phyloP scores from a whole-genome alignment of 2,888 invertebrate species.

The Opisthograptis luteolata region DNA sequence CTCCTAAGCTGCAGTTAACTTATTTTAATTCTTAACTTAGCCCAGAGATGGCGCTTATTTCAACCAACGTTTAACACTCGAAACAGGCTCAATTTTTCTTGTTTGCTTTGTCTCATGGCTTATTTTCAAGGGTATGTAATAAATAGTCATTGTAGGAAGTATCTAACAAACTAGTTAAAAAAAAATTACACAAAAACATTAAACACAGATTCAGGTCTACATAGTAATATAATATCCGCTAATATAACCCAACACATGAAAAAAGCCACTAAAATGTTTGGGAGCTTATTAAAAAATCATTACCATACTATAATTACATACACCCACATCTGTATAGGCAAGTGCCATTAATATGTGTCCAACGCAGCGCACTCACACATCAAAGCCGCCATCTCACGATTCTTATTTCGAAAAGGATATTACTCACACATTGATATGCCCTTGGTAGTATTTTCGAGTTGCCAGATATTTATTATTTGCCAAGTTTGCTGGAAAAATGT shows the following conservation, averaged over 20 bases:
- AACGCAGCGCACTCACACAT: conserved; percentile 57
- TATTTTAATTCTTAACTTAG: conserved; percentile 7
- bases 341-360: conserved; percentile 78
- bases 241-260: conserved; percentile 37
- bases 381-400: conserved; percentile 41
- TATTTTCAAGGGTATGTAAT: no score
- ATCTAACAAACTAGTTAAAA: no score
- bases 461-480: conserved; percentile 44
- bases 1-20: no score
- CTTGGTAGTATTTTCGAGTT: conserved; percentile 51
- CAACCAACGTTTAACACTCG: no score
- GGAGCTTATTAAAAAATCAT: conserved; percentile 80
- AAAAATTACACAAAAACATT: no score
- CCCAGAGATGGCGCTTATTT: conserved; percentile 12
- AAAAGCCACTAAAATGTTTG: conserved; percentile 37
- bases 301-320: conserved; percentile 78
- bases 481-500: conserved; percentile 5
- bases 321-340: conserved; percentile 70
- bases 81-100: no score
- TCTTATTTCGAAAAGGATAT: conserved; percentile 50
- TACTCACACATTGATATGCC: conserved; percentile 50
- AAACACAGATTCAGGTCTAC: no score
- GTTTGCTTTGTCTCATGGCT: no score
- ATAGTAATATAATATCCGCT: no score
- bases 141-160: no score